Base-by-base conservation (phyloP, 2,113 vertebrate genomes). In the Pterocles gutturalis region DNA sequence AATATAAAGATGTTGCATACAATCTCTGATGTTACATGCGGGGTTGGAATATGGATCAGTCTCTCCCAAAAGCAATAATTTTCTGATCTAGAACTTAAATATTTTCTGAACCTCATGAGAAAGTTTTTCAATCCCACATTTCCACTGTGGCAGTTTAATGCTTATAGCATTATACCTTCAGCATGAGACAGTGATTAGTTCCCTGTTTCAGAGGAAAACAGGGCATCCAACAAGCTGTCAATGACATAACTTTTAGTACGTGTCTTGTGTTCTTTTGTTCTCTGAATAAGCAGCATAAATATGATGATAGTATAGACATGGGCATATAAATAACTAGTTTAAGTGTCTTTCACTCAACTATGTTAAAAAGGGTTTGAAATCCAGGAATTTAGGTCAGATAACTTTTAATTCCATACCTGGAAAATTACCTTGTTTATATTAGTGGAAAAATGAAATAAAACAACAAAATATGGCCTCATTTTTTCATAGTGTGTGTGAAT, bases 161-260 rank as follows among this genome's bases (percentile, higher is more conserved):
- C 49, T 93, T 64, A 46, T 36, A 49, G 61, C 64, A 73, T 69
- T 78, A 14, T 22, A 65, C 66, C 71, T 96, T 86, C 55, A 26
- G n/a, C 17, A 17, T 54, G 60, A 93, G 45, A 43, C 41, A 58
- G 28, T 36, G 75, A 92, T 89, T 80, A 72, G 38, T 64, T 93
- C 38, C 54, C 78, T 61, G 29, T 86, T 88, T 83, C 71, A n/a
- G 54, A 33, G 36, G n/a, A 86, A 96, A 96, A 75, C 28, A 57
- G 71, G 54, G 51, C 45, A 90, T 83, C 33, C 81, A 64, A 84
- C 76, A 67, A 78, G 46, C 46, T 88, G 76, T 46, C 43, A 64
- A n/a, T 1, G 5, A 22, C 38, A 2, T 83, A 55, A 57, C 29
- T 88, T 90, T 89, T 34, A 34, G 51, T 64, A 60, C 7, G 5